Evolutionary conservation across 2,113 vertebrate species (phyloP).

Genomic region (Megaleporinus macrocephalus): DNA sequence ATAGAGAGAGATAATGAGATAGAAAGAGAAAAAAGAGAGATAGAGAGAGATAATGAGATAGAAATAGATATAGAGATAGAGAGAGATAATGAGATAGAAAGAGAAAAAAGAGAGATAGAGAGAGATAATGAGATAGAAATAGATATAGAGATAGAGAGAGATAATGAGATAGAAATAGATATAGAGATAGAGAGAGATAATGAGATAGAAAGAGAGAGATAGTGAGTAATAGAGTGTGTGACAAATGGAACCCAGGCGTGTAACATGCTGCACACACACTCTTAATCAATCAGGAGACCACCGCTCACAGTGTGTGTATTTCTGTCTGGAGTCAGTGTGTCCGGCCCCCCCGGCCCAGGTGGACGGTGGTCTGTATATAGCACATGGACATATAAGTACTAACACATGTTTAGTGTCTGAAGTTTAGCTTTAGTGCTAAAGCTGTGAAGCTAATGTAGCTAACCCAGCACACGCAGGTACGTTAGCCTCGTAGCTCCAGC

Average conservation of each 20-base stretch:
- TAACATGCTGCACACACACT: conserved; percentile 38
- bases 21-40: too few relatives aligned
- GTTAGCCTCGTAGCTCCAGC: too few relatives aligned
- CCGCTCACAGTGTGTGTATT: conserved; percentile 2
- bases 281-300: conserved; percentile 40
- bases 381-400: neutral
- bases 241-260: conserved; percentile 49
- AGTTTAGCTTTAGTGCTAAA: too few relatives aligned
- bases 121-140: neutral
- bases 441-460: too few relatives aligned
- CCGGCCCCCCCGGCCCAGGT: neutral
- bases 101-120: too few relatives aligned
- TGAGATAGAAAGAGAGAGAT: too few relatives aligned
- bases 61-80: neutral
- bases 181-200: neutral
- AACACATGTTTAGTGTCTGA: neutral
- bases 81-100: conserved; percentile 15
- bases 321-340: neutral
- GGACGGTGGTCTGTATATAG: neutral
- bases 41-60: too few relatives aligned
- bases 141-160: neutral
- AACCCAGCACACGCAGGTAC: too few relatives aligned
- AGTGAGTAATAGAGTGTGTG: conserved; percentile 18
- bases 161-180: neutral
- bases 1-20: too few relatives aligned